Evolutionary conservation across 1,140 invertebrate genomes (phyloP), one percentile per base, ranked within the genome.

Genomic region (Eubasilissa regina): DNA sequence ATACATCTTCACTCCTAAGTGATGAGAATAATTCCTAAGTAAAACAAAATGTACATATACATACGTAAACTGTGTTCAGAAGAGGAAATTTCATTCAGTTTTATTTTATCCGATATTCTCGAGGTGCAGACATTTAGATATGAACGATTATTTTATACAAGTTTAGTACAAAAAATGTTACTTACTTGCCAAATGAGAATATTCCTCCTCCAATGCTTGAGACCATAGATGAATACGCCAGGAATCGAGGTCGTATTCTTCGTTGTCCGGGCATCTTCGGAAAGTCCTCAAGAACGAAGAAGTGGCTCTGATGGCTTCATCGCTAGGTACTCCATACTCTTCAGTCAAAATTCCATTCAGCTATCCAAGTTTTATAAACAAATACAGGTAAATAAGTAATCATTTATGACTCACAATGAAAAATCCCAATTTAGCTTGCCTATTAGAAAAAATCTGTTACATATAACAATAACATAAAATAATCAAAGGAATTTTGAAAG

Each of bases 171-270:
- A n/a, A 51, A 51, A 51, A 51, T 51, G 48, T 51, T 51, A 78
- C 88, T 87, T 85, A 93, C 92, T 91, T 83, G 93, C 91, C 78
- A 95, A 88, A 85, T 93, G 91, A 75, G 91, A 91, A 85, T 94
- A 93, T 77, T 93, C 90, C 68, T 93, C 90, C n/a, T 93, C 93
- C 45, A 97, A 87, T 11, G 93, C 94, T 84, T 94, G 92, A 19
- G 86, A 90, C 95, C 95, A 97, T 25, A 97, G 85, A 17, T 92
- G 88, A 19, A 89, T 90, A 45, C 95, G 91, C 95, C 95, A 97
- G 58, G 90, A 89, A 83, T 96, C 93, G 66, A 96, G 87, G 79
- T 90, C 90, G 79, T 91, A 92, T 44, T 91, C 87, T 64, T 91
- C 87, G 85, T 95, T 94, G 83, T 95, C 94, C 1, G 95, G 94